A percentile compares a stretch with the other conserved stretches of the same genome.
phyloP scores from a whole-genome alignment of 2,113 vertebrate genomes.

The Thomomys bottae region DNA sequence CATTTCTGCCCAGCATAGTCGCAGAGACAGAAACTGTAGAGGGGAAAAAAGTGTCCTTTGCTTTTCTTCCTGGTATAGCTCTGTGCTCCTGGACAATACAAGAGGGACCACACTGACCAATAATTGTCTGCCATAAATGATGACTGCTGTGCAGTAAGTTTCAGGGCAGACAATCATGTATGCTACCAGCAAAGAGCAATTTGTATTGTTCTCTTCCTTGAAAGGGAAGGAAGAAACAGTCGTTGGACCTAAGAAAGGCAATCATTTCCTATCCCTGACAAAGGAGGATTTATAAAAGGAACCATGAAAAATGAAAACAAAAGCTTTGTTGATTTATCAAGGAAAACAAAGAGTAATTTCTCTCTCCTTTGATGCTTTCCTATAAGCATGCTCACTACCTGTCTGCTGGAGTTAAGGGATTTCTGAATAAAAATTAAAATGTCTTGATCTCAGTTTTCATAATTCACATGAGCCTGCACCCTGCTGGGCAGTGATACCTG shows the following conservation, averaged over 20 bases:
- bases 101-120: conserved; percentile 27
- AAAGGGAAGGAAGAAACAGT: conserved; percentile 60
- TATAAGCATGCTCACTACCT: conserved; percentile 76
- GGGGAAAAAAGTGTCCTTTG: not conserved
- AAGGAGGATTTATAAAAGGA: conserved; percentile 76
- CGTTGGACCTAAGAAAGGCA: conserved; percentile 57
- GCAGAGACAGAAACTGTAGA: not conserved
- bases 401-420: conserved; percentile 80
- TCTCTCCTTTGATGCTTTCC: conserved; percentile 81
- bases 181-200: not conserved
- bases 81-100: not conserved
- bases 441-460: conserved; percentile 83
- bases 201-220: conserved; percentile 36
- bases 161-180: conserved; percentile 55
- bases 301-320: conserved; percentile 66
- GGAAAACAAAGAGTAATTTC: conserved; percentile 83
- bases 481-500: conserved; percentile 71
- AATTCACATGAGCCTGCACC: conserved; percentile 81
- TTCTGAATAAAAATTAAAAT: conserved; percentile 85
- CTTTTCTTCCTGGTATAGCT: not conserved
- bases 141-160: conserved; percentile 41
- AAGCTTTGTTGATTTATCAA: conserved; percentile 82
- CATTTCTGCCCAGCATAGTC: not conserved
- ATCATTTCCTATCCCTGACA: conserved; percentile 67
- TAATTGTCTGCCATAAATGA: conserved; percentile 58